Conservation (phyloP, 2,797 vertebrate species). For the Morus bassanus region DNA sequence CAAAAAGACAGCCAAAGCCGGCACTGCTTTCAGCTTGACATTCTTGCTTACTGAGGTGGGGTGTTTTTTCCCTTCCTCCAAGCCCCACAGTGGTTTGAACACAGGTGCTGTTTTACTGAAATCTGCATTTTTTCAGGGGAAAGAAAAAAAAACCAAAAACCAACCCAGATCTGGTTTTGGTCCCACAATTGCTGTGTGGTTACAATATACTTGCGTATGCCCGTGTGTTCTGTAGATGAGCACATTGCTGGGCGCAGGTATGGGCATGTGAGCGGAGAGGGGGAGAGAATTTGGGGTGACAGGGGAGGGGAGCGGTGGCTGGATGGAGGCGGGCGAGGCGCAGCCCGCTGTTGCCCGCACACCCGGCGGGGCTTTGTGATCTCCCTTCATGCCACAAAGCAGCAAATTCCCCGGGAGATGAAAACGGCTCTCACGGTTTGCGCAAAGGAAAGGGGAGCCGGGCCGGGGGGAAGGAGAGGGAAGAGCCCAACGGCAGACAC, state of each 20-base stretch:
- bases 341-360: not conserved
- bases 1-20: not conserved
- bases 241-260: fast-evolving
- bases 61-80: not conserved
- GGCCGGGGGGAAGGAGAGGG: not conserved
- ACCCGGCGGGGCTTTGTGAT: fast-evolving
- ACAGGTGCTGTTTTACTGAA: not conserved
- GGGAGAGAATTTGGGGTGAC: not conserved
- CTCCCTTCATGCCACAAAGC: not conserved
- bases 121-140: not conserved
- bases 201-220: not conserved
- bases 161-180: not conserved
- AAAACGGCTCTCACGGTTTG: not conserved
- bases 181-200: not conserved
- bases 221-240: not conserved
- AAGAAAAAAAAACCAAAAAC: not conserved
- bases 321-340: not conserved
- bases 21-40: not conserved
- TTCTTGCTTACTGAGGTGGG: not conserved
- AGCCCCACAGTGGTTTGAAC: not conserved
- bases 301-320: too few species aligned
- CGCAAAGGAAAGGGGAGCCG: not conserved
- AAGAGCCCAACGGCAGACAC: not conserved
- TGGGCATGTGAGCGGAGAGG: fast-evolving
- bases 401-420: not conserved